These are phyloP conservation scores for Argyrosomus regius DNA, from an alignment of 2,797 vertebrate genomes.

Conservation along the genomic window DNA sequence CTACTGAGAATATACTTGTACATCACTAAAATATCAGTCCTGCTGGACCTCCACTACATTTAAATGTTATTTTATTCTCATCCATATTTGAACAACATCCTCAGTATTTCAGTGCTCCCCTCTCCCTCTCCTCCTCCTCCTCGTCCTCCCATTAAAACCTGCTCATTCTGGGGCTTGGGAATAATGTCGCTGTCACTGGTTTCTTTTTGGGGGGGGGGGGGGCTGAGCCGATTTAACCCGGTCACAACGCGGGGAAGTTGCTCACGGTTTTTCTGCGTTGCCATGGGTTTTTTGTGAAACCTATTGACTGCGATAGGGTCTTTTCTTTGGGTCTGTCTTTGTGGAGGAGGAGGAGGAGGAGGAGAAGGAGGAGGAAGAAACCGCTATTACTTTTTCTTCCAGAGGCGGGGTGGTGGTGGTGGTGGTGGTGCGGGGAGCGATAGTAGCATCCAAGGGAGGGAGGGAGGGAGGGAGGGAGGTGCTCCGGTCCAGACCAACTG, in stretches of 20 bases:
- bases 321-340: slow-evolving; percentile 81
- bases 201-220: slow-evolving; percentile 26
- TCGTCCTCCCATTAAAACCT: slow-evolving; percentile 51
- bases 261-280: slow-evolving; percentile 80
- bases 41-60: neutral
- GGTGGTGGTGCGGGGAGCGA: slow-evolving; percentile 13
- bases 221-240: slow-evolving; percentile 76
- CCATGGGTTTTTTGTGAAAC: slow-evolving; percentile 83
- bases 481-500: slow-evolving; percentile 63
- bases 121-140: slow-evolving; percentile 3
- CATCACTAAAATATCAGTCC: neutral
- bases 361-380: slow-evolving; percentile 73
- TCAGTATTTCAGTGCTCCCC: slow-evolving; percentile 2
- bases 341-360: slow-evolving; percentile 73
- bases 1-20: neutral
- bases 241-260: slow-evolving; percentile 85
- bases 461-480: slow-evolving; percentile 54
- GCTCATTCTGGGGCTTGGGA: slow-evolving; percentile 64
- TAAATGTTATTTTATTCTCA: slow-evolving; percentile 12
- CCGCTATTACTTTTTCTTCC: slow-evolving; percentile 75
- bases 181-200: slow-evolving; percentile 79
- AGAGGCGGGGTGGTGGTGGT: slow-evolving; percentile 45
- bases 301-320: slow-evolving; percentile 84
- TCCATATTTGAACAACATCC: slow-evolving; percentile 50
- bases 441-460: slow-evolving; percentile 64